Conservation (phyloP, 1,140 invertebrate genomes). For the Augochlora pura region DNA sequence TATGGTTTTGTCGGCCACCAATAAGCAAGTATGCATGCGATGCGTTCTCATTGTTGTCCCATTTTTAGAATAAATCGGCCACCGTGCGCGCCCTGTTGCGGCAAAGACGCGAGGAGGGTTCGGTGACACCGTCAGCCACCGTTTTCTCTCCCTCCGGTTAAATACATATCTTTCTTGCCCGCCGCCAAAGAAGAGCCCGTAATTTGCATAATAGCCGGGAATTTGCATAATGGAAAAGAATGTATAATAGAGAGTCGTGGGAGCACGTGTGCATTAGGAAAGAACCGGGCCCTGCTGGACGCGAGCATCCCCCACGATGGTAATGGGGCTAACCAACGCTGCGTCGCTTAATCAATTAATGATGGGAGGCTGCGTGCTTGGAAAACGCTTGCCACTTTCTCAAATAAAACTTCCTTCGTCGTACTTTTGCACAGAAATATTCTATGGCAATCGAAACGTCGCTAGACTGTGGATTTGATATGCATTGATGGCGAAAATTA, state of each 20-base stretch:
- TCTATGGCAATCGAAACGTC: too few species aligned
- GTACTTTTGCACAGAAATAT: too few species aligned
- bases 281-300: conserved; percentile 11
- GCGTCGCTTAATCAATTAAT: conserved; percentile 40
- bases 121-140: conserved; percentile 33
- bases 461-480: too few species aligned
- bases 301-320: conserved; percentile 38
- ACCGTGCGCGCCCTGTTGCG: background rate
- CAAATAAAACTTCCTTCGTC: too few species aligned
- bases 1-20: too few species aligned
- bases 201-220: conserved; percentile 62
- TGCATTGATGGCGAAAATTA: too few species aligned
- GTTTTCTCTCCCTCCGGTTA: conserved; percentile 41
- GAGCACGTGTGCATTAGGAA: conserved; percentile 57
- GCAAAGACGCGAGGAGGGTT: background rate
- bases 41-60: too few species aligned
- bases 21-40: too few species aligned
- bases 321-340: conserved; percentile 55
- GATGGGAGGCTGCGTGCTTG: background rate
- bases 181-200: conserved; percentile 48
- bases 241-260: conserved; percentile 56
- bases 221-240: conserved; percentile 68
- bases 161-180: conserved; percentile 59
- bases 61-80: too few species aligned
- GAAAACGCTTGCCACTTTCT: background rate